Conservation (phyloP, 1,140 invertebrate genomes). For the Halesus radiatus region DNA sequence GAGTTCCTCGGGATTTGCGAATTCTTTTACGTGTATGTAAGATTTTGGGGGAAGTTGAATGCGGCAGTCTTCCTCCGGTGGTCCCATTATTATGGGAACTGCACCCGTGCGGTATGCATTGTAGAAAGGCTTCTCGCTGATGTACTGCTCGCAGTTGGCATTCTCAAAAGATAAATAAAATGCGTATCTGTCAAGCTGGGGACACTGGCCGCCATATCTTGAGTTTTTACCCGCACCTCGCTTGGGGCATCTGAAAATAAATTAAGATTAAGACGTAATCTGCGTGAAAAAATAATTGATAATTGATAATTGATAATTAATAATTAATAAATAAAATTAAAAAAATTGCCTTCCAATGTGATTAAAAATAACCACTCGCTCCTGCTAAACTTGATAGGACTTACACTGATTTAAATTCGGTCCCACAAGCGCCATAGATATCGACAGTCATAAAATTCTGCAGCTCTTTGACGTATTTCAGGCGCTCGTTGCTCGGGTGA, state of each 20-base stretch:
- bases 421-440: slow-evolving; percentile 72
- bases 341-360: too few species aligned
- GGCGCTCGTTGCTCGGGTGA: slow-evolving; percentile 68
- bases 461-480: slow-evolving; percentile 72
- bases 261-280: too few species aligned
- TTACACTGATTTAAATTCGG: slow-evolving; percentile 42
- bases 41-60: slow-evolving; percentile 71
- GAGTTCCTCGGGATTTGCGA: slow-evolving; percentile 72
- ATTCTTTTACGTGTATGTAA: slow-evolving; percentile 81
- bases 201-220: slow-evolving; percentile 64
- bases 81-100: slow-evolving; percentile 77
- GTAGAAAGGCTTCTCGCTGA: slow-evolving; percentile 78
- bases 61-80: slow-evolving; percentile 65
- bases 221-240: neutral
- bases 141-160: slow-evolving; percentile 74
- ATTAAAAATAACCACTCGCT: too few species aligned
- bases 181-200: slow-evolving; percentile 70
- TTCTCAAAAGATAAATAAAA: slow-evolving; percentile 83
- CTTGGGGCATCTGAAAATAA: slow-evolving; percentile 18
- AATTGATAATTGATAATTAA: too few species aligned
- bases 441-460: slow-evolving; percentile 71
- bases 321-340: too few species aligned
- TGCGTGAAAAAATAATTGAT: too few species aligned
- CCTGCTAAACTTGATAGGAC: neutral
- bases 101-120: slow-evolving; percentile 70